phyloP scores from a whole-genome alignment of 30 jellyfish, hydroid and myxozoan genomes.

The Haliclystus octoradiatus region DNA sequence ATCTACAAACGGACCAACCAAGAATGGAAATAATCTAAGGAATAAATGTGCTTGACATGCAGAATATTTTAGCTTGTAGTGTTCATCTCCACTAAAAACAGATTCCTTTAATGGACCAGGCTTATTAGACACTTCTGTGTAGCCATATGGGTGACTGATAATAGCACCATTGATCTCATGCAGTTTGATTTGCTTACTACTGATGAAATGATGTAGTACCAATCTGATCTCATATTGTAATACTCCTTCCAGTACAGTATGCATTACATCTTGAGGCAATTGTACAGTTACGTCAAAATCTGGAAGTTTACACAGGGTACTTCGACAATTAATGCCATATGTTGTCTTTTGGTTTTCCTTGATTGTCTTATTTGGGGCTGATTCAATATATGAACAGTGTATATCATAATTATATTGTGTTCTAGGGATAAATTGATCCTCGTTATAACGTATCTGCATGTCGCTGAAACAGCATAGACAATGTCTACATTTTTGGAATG shows the following conservation, averaged over 20 bases:
- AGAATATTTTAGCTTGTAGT: conserved; percentile 24
- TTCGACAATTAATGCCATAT: conserved; percentile 6
- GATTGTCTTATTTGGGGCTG: neutral
- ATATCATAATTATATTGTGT: neutral
- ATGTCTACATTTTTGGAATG: conserved; percentile 8
- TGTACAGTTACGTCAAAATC: conserved; percentile 10
- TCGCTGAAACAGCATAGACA: conserved; percentile 3
- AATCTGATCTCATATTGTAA: neutral
- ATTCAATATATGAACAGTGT: conserved; percentile 5
- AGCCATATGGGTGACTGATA: conserved; percentile 18
- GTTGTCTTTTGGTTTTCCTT: neutral
- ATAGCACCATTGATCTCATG: conserved; percentile 19
- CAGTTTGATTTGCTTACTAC: neutral
- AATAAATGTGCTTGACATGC: conserved; percentile 35
- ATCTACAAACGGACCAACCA: neutral
- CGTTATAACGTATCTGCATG: neutral
- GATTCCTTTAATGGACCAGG: conserved; percentile 38
- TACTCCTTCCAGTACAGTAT: conserved; percentile 4
- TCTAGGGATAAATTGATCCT: neutral
- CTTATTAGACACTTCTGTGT: conserved; percentile 17
- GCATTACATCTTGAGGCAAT: conserved; percentile 24
- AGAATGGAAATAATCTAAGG: conserved; percentile 24
- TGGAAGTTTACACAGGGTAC: conserved; percentile 2
- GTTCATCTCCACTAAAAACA: conserved; percentile 24
- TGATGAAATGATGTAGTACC: neutral